Percentiles rank a stretch among this genome's conserved stretches.
Conservation (phyloP, 2,888 invertebrate species). For the Xestoiulus laeticollis region DNA sequence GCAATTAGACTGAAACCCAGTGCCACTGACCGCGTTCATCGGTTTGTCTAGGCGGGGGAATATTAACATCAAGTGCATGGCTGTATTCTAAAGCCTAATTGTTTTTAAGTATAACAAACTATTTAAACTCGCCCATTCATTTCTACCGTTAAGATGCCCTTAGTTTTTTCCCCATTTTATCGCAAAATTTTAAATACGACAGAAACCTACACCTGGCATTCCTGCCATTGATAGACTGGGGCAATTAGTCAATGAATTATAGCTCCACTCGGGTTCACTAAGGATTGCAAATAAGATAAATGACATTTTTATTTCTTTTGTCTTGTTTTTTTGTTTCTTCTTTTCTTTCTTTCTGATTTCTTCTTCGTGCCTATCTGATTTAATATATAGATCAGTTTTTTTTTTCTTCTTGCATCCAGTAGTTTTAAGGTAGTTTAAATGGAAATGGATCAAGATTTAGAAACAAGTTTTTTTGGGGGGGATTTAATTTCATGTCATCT, state of each 20-base stretch:
- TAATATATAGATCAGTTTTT: slow-evolving; percentile 36
- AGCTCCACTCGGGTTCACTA: slow-evolving; percentile 31
- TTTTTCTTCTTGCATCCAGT: background rate
- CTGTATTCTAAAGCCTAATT: no score
- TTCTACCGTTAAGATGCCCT: background rate
- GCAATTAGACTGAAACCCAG: background rate
- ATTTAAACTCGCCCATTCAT: background rate
- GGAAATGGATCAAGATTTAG: slow-evolving; percentile 21
- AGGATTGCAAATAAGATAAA: slow-evolving; percentile 36
- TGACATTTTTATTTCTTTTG: slow-evolving; percentile 35
- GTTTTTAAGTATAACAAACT: no score
- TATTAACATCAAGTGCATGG: no score
- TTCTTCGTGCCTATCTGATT: background rate
- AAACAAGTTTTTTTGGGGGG: background rate
- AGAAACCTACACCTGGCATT: slow-evolving; percentile 31
- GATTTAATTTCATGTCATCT: slow-evolving; percentile 41
- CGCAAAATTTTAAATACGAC: background rate
- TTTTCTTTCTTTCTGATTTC: background rate
- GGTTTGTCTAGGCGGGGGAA: no score
- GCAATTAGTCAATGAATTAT: slow-evolving; percentile 35
- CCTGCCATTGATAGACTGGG: slow-evolving; percentile 29
- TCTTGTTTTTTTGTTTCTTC: background rate
- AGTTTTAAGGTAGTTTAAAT: slow-evolving; percentile 39
- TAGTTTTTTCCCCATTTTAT: background rate
- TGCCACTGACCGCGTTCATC: background rate